A percentile compares a stretch with the other conserved stretches of the same genome.
These are phyloP conservation scores for Rhinolophus sinicus DNA, from an alignment of 2,113 vertebrate genomes.

Conservation along the genomic window DNA sequence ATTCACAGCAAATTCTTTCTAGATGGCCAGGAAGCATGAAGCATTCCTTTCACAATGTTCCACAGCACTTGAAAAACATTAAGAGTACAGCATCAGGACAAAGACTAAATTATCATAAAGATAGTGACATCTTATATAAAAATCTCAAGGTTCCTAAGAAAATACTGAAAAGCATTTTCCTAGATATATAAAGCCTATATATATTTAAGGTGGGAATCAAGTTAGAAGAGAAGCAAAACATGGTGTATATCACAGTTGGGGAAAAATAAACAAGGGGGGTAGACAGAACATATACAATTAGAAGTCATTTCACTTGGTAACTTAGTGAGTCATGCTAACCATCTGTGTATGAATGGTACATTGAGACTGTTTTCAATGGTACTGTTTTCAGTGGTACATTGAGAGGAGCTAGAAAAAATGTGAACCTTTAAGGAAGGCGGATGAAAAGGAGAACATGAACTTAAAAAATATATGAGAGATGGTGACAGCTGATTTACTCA, in stretches of 20 bases:
- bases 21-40: slow-evolving; percentile 46
- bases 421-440: slow-evolving; percentile 65
- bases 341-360: slow-evolving; percentile 39
- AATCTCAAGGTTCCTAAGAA: slow-evolving; percentile 50
- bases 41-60: not conserved
- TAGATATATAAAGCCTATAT: not conserved
- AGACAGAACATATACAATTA: slow-evolving; percentile 38
- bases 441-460: slow-evolving; percentile 61
- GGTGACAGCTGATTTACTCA: slow-evolving; percentile 61
- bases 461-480: slow-evolving; percentile 68
- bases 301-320: slow-evolving; percentile 55
- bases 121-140: not conserved
- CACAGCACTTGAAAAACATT: slow-evolving; percentile 37
- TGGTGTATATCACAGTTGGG: not conserved
- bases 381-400: not conserved
- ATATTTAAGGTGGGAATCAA: not conserved
- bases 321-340: slow-evolving; percentile 61
- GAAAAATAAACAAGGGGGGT: not conserved
- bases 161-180: slow-evolving; percentile 34
- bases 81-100: slow-evolving; percentile 43
- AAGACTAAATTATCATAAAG: slow-evolving; percentile 23
- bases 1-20: slow-evolving; percentile 50
- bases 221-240: slow-evolving; percentile 50
- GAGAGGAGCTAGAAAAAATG: slow-evolving; percentile 55
- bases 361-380: too few species aligned